Base-by-base conservation (phyloP, 2,888 invertebrate species). In the Pseudolycoriella hygida region DNA sequence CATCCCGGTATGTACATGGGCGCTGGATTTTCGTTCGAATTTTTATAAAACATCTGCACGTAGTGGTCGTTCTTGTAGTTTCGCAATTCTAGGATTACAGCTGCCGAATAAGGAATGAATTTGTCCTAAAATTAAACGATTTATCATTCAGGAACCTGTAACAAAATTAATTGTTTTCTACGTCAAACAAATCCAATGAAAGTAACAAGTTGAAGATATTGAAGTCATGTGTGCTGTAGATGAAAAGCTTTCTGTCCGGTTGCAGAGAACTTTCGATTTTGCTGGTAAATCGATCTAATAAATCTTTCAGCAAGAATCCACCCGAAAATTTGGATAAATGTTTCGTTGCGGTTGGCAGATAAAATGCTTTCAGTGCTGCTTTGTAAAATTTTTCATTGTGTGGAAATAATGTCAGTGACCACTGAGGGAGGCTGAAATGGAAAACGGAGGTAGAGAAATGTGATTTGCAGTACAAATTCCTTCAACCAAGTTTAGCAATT, bases 161-260 rank as follows among this genome's bases (percentile, higher is more conserved):
- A n/a, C n/a, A n/a, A n/a, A n/a, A n/a, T 34, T 12, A 14, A 34
- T 12, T 34, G 5, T 12, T 39, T 39, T 17, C 15, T 39, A 45
- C 45, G 18, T 45, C 45, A 18, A 45, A 45, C 1, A 0, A 76
- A 76, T 0, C 78, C 79, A 1, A 66, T 59, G 18, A 59, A 73
- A 74, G 79, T 2, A 90, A 67, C 31, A 89, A 54, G 54, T 74
- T 80, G 0, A 80, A 81, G 12, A 92, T 65, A 0, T 84, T 89
- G 1, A 78, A 72, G 58, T 92, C 90, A 55, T 92, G 90, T 0
- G 70, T 86, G 49, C 86, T 86, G 55, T 81, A 86, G 43, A 88
- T 68, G 56, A 75, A 72, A 37, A 87, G 51, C 51, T 77, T 80
- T 17, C 73, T 67, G 51, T 72, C 56, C 1, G 70, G 68, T 12